Conservation (phyloP, 2,113 vertebrate species). For the Hippopotamus amphibius region DNA sequence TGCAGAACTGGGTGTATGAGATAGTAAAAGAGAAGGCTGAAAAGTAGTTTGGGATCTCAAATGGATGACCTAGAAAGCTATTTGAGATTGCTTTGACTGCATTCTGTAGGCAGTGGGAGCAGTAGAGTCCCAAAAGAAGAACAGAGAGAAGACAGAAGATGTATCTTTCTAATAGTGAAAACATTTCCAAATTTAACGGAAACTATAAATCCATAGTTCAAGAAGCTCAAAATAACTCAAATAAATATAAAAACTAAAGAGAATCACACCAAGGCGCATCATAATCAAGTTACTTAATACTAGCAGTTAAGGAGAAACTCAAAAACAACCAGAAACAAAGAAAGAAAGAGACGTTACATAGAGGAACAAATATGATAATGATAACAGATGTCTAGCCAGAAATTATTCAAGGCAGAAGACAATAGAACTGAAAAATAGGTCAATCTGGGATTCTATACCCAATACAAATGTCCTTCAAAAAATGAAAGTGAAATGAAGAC, state of each 20-base stretch:
- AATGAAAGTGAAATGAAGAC: not conserved
- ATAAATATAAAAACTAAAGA: not conserved
- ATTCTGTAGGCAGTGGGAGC: not conserved
- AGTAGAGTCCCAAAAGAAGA: not conserved
- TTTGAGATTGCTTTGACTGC: not conserved
- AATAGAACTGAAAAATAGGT: not conserved
- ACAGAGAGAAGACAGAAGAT: not conserved
- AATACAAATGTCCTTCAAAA: not conserved
- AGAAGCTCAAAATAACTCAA: not conserved
- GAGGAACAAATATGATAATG: not conserved
- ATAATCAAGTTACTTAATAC: not conserved
- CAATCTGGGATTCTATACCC: not conserved
- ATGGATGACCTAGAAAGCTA: not conserved
- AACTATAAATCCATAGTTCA: not conserved
- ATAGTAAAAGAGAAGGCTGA: not conserved
- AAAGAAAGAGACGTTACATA: not conserved
- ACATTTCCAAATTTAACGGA: not conserved
- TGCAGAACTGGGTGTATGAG: not conserved
- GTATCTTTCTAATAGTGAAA: not conserved
- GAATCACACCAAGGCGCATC: not conserved
- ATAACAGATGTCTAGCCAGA: not conserved
- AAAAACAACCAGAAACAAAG: not conserved
- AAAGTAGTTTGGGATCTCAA: not conserved
- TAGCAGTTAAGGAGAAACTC: not conserved
- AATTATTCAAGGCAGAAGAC: not conserved